These are phyloP conservation scores for Caranx melampygus DNA, from an alignment of 2,113 vertebrate genomes.

Conservation along the genomic window DNA sequence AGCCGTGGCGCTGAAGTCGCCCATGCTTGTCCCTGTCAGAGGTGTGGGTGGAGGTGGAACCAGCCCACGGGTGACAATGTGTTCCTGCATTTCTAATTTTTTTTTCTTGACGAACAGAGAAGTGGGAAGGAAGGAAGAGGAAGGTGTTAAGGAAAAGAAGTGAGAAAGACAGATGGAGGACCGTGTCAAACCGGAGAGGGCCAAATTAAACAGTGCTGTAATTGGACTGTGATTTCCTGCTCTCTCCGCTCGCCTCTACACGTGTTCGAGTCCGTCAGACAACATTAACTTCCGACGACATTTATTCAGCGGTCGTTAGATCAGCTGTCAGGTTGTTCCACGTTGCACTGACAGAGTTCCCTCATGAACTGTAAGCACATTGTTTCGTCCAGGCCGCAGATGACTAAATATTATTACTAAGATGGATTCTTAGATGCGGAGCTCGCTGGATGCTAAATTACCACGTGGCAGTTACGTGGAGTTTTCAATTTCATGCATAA, in stretches of 20 bases:
- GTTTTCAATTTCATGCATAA: conserved; percentile 74
- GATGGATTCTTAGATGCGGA: conserved; percentile 30
- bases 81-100: conserved; percentile 75
- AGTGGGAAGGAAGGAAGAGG: conserved; percentile 66
- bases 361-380: conserved; percentile 18
- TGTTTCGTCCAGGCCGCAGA: conserved; percentile 32
- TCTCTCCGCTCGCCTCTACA: conserved; percentile 39
- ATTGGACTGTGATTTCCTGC: conserved; percentile 65
- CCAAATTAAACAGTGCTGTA: conserved; percentile 43
- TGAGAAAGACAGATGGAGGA: conserved; percentile 72
- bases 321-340: conserved; percentile 41
- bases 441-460: conserved; percentile 36
- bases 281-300: conserved; percentile 61
- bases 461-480: conserved; percentile 22
- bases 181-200: conserved; percentile 37
- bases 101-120: conserved; percentile 47
- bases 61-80: conserved; percentile 72
- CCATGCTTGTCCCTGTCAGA: conserved; percentile 59
- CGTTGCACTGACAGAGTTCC: neutral
- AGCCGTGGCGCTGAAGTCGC: conserved; percentile 1
- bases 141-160: conserved; percentile 69
- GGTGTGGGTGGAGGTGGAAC: conserved; percentile 70
- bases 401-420: conserved; percentile 51
- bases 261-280: conserved; percentile 42
- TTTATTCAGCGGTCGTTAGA: conserved; percentile 57